Percentiles rank a stretch among this genome's conserved stretches.
These are phyloP conservation scores for Tragelaphus strepsiceros DNA, from an alignment of 2,113 vertebrate species.

Conservation along the genomic window DNA sequence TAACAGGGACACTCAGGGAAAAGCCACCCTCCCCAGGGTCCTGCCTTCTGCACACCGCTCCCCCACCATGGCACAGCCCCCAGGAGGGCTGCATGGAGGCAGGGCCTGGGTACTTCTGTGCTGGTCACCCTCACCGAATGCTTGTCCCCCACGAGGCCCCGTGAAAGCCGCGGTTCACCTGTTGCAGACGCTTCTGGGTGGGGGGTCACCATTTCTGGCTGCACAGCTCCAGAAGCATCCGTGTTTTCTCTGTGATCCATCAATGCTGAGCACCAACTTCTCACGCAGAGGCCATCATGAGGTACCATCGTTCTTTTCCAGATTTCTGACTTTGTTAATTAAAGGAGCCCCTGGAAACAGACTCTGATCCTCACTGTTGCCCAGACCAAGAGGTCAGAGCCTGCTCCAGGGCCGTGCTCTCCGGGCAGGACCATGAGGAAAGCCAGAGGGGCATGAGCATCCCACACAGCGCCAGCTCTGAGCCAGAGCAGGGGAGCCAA, in stretches of 20 bases:
- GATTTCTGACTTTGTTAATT: background rate
- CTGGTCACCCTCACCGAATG: fast-evolving
- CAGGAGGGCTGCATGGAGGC: fast-evolving
- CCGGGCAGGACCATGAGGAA: fast-evolving
- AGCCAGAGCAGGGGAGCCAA: background rate
- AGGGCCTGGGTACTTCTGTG: no score
- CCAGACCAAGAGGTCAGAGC: background rate
- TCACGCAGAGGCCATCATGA: fast-evolving
- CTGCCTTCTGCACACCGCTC: background rate
- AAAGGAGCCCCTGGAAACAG: no score
- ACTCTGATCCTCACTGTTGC: no score
- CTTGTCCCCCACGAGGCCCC: background rate
- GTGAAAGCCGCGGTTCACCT: fast-evolving
- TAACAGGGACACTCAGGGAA: background rate
- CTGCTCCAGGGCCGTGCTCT: background rate
- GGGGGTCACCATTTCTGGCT: background rate
- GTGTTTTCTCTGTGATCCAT: background rate
- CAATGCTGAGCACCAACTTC: fast-evolving
- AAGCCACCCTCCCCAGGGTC: background rate
- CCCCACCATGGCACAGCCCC: fast-evolving
- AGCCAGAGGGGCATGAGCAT: fast-evolving
- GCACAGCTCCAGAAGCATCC: background rate
- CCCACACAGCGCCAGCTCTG: fast-evolving
- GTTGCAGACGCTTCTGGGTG: fast-evolving
- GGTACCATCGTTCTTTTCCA: background rate